Conservation (phyloP, 2,113 vertebrate species). For the Dermatemys mawii region DNA sequence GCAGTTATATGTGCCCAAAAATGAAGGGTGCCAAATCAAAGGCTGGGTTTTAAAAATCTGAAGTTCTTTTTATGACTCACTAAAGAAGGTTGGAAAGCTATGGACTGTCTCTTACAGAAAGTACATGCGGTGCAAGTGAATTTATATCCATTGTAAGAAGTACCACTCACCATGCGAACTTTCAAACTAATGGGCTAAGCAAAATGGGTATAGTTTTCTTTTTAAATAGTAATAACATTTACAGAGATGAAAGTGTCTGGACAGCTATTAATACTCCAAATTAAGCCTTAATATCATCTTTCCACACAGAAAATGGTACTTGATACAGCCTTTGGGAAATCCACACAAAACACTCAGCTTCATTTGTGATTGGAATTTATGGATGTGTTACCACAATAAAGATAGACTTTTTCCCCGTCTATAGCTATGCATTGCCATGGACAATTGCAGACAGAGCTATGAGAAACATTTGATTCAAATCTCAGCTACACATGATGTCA, state of each 20-base stretch:
- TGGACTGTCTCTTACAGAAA: background rate
- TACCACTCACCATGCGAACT: background rate
- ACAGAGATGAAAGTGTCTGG: conserved; percentile 29
- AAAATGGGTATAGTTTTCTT: conserved; percentile 18
- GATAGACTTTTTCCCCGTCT: background rate
- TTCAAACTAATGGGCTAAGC: conserved; percentile 24
- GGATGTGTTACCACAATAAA: background rate
- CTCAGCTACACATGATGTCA: background rate
- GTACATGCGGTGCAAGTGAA: background rate
- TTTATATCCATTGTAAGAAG: conserved; percentile 24
- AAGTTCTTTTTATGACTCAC: background rate
- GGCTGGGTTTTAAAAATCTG: background rate
- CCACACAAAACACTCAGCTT: background rate
- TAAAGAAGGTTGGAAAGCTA: background rate
- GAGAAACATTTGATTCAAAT: background rate
- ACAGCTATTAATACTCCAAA: conserved; percentile 34
- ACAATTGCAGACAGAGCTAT: background rate
- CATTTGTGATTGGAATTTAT: background rate
- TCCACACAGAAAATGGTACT: background rate
- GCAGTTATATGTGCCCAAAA: background rate
- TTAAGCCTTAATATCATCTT: conserved; percentile 23
- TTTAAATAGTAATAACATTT: conserved; percentile 13
- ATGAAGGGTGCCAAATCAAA: background rate
- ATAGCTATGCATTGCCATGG: background rate
- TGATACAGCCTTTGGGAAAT: conserved; percentile 1